Evolutionary conservation across 1,140 invertebrate species (phyloP).

Genomic region (Apis mellifera): Amel_HAv3.1 CM009937.2:8617001-8617500

Average conservation of each 20-base stretch:
- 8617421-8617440: neutral
- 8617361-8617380: neutral
- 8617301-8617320: neutral
- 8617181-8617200: neutral
- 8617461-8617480: neutral
- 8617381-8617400: too few species aligned
- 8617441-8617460: neutral
- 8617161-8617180: neutral
- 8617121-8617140: neutral
- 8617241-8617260: neutral
- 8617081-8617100: neutral
- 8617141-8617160: neutral
- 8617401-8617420: too few species aligned
- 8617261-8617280: neutral
- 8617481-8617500: neutral
- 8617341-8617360: neutral
- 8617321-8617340: neutral
- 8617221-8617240: neutral
- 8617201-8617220: neutral
- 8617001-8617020: constrained; percentile 34
- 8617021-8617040: constrained; percentile 8
- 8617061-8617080: neutral
- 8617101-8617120: neutral
- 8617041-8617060: constrained; percentile 23
- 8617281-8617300: neutral